Percentiles rank a stretch among this genome's conserved stretches.
These are phyloP conservation scores for Nixonia krombeini DNA, from an alignment of 1,140 invertebrate species.

Conservation along the genomic window DNA sequence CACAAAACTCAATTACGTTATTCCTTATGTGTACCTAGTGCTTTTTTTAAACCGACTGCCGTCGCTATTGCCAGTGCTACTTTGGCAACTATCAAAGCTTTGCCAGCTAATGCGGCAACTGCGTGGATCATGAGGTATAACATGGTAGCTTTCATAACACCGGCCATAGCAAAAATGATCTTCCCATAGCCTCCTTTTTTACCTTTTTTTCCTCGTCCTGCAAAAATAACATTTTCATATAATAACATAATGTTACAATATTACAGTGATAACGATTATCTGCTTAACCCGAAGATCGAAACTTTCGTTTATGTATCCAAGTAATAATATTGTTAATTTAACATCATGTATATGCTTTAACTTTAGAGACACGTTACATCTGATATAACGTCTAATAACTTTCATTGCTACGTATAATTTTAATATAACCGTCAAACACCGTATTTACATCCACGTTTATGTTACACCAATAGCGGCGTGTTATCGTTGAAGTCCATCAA, in stretches of 20 bases:
- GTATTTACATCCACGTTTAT: too few relatives aligned
- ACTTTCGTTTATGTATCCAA: too few relatives aligned
- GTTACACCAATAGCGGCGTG: too few relatives aligned
- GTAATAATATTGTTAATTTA: too few relatives aligned
- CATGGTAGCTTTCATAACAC: slow-evolving; percentile 79
- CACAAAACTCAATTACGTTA: slow-evolving; percentile 44
- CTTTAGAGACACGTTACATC: too few relatives aligned
- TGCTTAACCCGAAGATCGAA: too few relatives aligned
- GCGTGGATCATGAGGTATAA: slow-evolving; percentile 82
- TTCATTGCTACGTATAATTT: too few relatives aligned
- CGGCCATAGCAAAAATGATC: slow-evolving; percentile 75
- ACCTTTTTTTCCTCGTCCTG: slow-evolving; percentile 64
- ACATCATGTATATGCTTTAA: too few relatives aligned
- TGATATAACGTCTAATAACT: too few relatives aligned
- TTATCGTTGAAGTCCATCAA: too few relatives aligned
- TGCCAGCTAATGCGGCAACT: slow-evolving; percentile 80
- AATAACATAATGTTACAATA: not conserved
- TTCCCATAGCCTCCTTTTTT: slow-evolving; percentile 75
- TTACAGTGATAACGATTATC: too few relatives aligned
- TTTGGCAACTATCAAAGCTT: slow-evolving; percentile 81
- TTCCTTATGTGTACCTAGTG: slow-evolving; percentile 70
- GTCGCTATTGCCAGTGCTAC: slow-evolving; percentile 82
- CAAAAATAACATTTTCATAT: not conserved
- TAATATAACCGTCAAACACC: too few relatives aligned
- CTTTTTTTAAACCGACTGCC: slow-evolving; percentile 83